Evolutionary conservation across 92 coral and sea anemone genomes (phyloP).

Genomic region (Muricea muricata): DNA sequence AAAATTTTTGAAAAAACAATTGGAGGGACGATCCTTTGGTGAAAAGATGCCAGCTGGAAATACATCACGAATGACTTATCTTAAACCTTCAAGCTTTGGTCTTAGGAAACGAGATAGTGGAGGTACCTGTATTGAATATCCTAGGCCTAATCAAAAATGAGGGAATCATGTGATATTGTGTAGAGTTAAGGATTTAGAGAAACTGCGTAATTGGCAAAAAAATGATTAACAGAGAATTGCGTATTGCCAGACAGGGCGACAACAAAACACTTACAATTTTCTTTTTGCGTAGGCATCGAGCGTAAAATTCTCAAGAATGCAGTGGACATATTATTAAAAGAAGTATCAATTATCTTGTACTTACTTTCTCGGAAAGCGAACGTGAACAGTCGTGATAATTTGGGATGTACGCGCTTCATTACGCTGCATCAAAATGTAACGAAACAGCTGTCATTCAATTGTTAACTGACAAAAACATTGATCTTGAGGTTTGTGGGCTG

Average conservation of each 20-base stretch:
- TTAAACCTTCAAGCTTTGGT: slow-evolving; percentile 21
- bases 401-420: slow-evolving; percentile 95
- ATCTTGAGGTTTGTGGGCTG: slow-evolving; percentile 89
- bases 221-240: too few relatives aligned
- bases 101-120: slow-evolving; percentile 18
- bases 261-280: too few relatives aligned
- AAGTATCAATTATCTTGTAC: slow-evolving; percentile 79
- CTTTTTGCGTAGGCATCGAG: slow-evolving; percentile 2
- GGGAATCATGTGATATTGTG: too few relatives aligned
- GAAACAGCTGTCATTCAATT: slow-evolving; percentile 84
- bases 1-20: neutral
- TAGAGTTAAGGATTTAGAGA: too few relatives aligned
- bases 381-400: slow-evolving; percentile 86
- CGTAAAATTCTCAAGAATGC: neutral
- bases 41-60: slow-evolving; percentile 1
- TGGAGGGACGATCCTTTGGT: neutral
- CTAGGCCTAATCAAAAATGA: too few relatives aligned
- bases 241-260: too few relatives aligned
- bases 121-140: slow-evolving; percentile 7
- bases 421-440: slow-evolving; percentile 90
- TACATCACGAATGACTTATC: neutral
- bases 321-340: slow-evolving; percentile 7
- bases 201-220: too few relatives aligned
- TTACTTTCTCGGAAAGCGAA: slow-evolving; percentile 80
- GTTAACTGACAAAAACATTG: slow-evolving; percentile 63